Conservation (phyloP, 2,888 invertebrate species). For the Alloplasta piceator region DNA sequence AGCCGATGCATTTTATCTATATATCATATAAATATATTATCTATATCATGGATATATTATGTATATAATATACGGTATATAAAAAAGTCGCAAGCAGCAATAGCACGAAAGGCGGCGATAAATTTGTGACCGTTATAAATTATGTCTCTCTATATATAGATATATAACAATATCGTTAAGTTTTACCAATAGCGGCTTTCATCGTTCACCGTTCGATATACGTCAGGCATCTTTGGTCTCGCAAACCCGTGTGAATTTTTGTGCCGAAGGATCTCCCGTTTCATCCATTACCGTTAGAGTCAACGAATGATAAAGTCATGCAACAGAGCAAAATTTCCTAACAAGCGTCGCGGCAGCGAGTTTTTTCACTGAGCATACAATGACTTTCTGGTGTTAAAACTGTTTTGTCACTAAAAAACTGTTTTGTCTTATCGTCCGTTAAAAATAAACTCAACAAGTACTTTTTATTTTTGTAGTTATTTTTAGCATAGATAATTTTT, state of each 20-base stretch:
- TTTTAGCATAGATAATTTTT: too few relatives aligned
- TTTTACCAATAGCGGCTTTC: conserved; percentile 36
- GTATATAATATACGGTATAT: too few relatives aligned
- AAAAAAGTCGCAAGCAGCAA: conserved; percentile 48
- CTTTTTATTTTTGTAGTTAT: too few relatives aligned
- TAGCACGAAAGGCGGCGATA: conserved; percentile 65
- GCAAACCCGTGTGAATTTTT: background rate
- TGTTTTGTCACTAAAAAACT: too few relatives aligned
- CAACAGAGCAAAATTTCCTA: too few relatives aligned
- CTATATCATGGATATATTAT: too few relatives aligned
- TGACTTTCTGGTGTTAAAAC: too few relatives aligned
- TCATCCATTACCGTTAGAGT: background rate
- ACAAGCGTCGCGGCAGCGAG: too few relatives aligned
- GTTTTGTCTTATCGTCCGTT: too few relatives aligned
- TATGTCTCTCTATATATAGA: conserved; percentile 49
- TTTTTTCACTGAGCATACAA: too few relatives aligned
- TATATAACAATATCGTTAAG: conserved; percentile 25
- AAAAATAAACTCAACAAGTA: too few relatives aligned
- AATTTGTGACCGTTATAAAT: conserved; percentile 66
- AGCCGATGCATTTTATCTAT: conserved; percentile 40
- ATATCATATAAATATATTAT: background rate
- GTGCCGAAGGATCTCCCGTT: background rate
- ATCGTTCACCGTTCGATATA: conserved; percentile 38
- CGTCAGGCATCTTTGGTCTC: conserved; percentile 22
- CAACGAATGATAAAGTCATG: too few relatives aligned